Conservation (phyloP, 2,888 invertebrate species). For the Corythucha ciliata region DNA sequence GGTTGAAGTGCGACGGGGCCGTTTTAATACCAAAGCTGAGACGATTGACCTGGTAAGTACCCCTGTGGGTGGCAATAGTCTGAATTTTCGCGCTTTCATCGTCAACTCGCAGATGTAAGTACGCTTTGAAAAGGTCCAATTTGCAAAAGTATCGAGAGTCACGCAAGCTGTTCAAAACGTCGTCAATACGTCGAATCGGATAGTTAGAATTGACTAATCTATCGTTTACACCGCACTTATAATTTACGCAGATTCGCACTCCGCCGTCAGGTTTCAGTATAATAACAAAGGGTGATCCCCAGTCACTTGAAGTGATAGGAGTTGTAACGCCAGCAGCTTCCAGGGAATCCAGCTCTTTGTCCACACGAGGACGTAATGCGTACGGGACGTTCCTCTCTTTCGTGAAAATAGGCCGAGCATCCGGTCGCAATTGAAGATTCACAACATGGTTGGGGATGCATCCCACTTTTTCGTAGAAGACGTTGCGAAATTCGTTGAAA, state of each 20-base stretch:
- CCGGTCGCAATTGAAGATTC: slow-evolving; percentile 16
- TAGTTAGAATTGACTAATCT: slow-evolving; percentile 7
- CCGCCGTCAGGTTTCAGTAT: slow-evolving; percentile 8
- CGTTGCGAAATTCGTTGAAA: slow-evolving; percentile 2
- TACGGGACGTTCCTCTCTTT: slow-evolving; percentile 20
- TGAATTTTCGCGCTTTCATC: slow-evolving; percentile 19
- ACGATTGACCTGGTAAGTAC: slow-evolving; percentile 17
- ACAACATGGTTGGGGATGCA: slow-evolving; percentile 23
- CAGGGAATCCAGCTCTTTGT: slow-evolving; percentile 13
- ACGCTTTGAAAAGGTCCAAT: slow-evolving; percentile 31
- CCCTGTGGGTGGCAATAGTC: slow-evolving; percentile 18
- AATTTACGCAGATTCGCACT: slow-evolving; percentile 8
- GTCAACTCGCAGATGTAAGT: slow-evolving; percentile 22
- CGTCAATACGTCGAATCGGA: slow-evolving; percentile 27
- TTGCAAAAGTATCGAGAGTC: slow-evolving; percentile 27
- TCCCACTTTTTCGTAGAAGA: slow-evolving; percentile 11
- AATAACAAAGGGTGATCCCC: slow-evolving; percentile 14
- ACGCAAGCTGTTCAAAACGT: slow-evolving; percentile 25
- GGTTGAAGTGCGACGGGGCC: slow-evolving; percentile 27
- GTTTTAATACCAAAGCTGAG: slow-evolving; percentile 25
- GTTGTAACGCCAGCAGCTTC: slow-evolving; percentile 1
- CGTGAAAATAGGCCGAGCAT: slow-evolving; percentile 17
- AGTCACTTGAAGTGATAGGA: slow-evolving; percentile 19
- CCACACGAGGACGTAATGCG: slow-evolving; percentile 17
- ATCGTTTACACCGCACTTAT: slow-evolving; percentile 4